Percentiles rank a stretch among this genome's conserved stretches.
phyloP scores from a whole-genome alignment of 1,140 invertebrate genomes.

The Calliphora vicina region DNA sequence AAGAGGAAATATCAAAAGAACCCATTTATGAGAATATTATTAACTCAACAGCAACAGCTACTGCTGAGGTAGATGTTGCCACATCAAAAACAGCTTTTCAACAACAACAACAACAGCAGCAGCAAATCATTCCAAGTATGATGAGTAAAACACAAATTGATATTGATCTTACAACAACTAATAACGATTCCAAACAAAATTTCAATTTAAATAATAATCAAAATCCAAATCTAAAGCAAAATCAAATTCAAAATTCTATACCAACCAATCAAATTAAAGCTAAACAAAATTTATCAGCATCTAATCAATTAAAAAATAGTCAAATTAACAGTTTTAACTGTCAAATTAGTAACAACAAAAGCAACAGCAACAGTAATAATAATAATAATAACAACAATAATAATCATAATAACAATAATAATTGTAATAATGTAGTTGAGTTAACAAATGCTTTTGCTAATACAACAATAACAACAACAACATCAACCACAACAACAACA shows the following conservation, averaged over 20 bases:
- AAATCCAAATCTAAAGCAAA: slow-evolving; percentile 45
- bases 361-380: slow-evolving; percentile 34
- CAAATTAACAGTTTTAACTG: slow-evolving; percentile 7
- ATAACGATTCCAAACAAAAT: slow-evolving; percentile 22
- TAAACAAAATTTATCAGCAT: slow-evolving; percentile 44
- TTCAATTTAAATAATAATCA: slow-evolving; percentile 32
- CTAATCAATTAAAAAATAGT: slow-evolving; percentile 31
- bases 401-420: slow-evolving; percentile 42
- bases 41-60: slow-evolving; percentile 56
- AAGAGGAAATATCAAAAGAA: slow-evolving; percentile 45
- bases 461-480: slow-evolving; percentile 41
- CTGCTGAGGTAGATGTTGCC: slow-evolving; percentile 54
- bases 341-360: slow-evolving; percentile 45
- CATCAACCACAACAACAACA: slow-evolving; percentile 33
- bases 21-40: slow-evolving; percentile 62
- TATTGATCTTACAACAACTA: slow-evolving; percentile 19
- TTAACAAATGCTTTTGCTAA: slow-evolving; percentile 40
- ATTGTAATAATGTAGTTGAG: slow-evolving; percentile 35
- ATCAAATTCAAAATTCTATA: too few species aligned
- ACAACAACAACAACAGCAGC: slow-evolving; percentile 19
- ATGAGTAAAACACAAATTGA: not conserved
- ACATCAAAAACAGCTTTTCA: slow-evolving; percentile 18
- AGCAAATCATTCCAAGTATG: slow-evolving; percentile 41
- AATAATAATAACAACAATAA: slow-evolving; percentile 20
- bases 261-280: too few species aligned